Base-by-base conservation (phyloP, 2,888 invertebrate species). In the Serrognathus titanus region DNA sequence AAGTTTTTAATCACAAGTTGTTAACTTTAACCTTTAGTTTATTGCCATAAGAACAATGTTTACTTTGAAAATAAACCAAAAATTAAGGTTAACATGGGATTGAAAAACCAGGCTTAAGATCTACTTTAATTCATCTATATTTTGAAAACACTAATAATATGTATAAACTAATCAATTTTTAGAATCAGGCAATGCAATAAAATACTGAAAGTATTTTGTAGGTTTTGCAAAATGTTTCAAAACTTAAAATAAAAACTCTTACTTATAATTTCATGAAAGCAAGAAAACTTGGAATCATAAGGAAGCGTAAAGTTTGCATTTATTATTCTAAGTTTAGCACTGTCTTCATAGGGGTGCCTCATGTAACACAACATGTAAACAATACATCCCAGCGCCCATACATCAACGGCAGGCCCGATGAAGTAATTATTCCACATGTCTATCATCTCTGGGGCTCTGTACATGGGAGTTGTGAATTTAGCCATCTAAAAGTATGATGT, bases 301-400 rank as follows among this genome's bases (percentile, higher is more conserved):
- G 91, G 94, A 57, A 94, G 82, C 61, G 85, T 85, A 77, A 92
- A 99, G 75, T 98, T 98, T 63, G 92, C 97, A 80, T 99, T 99
- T 55, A 98, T 83, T 67, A 99, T 98, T 47, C 97, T 87, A 67
- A 99, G 80, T 76, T 99, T 99, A 53, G 97, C 87, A 48, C 89
- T 88, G 79, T 99, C 99, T 73, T 97, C 97, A 77, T 95, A 99
- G 0, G 99, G 99, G 80, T 99, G 99, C 67, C 88, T 89, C 80
- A 92, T 89, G 73, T 89, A 97, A 76, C 97, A 95, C 12, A 99
- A 79, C 47, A 90, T 87, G 76, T 93, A 98, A 10, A 98, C 80
- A 62, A 99, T 86, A 77, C 99, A 99, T 6, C 99, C 99, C 10
- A 99, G 80, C 0, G 98, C 97, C 99, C 99, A 99, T 38, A 97